Conservation (phyloP, 1,140 invertebrate species). For the Megalopta genalis region DNA sequence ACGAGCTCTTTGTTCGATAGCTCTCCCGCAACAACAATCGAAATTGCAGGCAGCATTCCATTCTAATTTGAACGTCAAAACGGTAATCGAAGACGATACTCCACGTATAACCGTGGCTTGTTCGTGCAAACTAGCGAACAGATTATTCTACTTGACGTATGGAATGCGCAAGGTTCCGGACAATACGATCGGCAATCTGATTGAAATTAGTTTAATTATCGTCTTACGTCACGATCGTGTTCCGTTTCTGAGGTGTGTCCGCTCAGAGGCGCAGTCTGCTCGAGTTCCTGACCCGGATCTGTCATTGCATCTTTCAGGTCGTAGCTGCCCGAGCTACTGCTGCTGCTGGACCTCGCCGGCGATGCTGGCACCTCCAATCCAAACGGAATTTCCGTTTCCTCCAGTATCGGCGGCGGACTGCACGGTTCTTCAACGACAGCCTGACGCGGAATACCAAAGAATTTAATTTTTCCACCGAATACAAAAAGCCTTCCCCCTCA, state of each 20-base stretch:
- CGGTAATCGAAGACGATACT: not conserved
- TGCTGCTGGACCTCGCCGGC: conserved; percentile 74
- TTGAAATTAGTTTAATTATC: conserved; percentile 28
- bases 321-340: conserved; percentile 82
- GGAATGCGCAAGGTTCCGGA: not conserved
- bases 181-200: not conserved
- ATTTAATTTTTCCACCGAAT: conserved; percentile 2
- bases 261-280: conserved; percentile 61
- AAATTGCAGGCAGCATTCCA: not conserved
- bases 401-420: conserved; percentile 73
- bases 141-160: not conserved
- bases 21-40: too few species aligned
- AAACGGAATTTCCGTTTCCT: conserved; percentile 70
- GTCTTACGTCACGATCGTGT: conserved; percentile 72
- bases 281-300: conserved; percentile 66
- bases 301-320: conserved; percentile 76
- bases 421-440: conserved; percentile 74
- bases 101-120: not conserved
- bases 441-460: conserved; percentile 50
- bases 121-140: not conserved
- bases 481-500: not conserved
- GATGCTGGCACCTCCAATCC: conserved; percentile 68
- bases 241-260: conserved; percentile 70
- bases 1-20: too few species aligned
- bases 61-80: not conserved